Percentiles rank a stretch among this genome's conserved stretches.
Conservation (phyloP, 1,140 invertebrate species). For the Diachasma alloeum region DNA sequence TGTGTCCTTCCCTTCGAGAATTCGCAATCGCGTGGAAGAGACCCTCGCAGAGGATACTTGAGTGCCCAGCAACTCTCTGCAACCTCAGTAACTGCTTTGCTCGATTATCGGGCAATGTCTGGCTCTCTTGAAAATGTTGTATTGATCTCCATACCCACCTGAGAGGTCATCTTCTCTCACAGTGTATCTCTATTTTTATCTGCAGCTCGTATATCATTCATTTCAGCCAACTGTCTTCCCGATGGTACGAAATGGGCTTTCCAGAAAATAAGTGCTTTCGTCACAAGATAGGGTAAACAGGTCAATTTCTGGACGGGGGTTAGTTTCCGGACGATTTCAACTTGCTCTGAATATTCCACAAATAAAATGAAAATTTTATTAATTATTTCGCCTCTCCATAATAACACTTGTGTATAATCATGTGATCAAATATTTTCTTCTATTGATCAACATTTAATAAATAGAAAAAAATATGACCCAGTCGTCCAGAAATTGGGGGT, state of each 20-base stretch:
- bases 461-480: too few species aligned
- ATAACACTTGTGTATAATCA: too few species aligned
- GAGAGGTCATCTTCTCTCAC: too few species aligned
- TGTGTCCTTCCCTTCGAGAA: background rate
- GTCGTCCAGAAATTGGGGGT: too few species aligned
- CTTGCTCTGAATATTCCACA: too few species aligned
- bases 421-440: too few species aligned
- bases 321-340: too few species aligned
- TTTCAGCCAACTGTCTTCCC: background rate
- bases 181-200: background rate
- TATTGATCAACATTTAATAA: too few species aligned
- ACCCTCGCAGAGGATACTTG: constrained; percentile 12
- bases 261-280: background rate
- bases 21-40: constrained; percentile 9
- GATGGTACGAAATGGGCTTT: background rate
- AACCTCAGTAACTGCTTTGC: background rate
- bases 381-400: too few species aligned
- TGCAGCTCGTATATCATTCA: background rate
- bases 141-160: constrained; percentile 5
- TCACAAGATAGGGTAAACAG: too few species aligned
- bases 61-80: background rate
- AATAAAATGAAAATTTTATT: too few species aligned
- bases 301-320: too few species aligned
- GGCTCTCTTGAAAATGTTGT: background rate
- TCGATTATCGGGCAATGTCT: constrained; percentile 10